Evolutionary conservation across 1,140 invertebrate genomes (phyloP), one percentile per base, ranked within the genome.

Genomic region (Papilio polyxenes): DNA sequence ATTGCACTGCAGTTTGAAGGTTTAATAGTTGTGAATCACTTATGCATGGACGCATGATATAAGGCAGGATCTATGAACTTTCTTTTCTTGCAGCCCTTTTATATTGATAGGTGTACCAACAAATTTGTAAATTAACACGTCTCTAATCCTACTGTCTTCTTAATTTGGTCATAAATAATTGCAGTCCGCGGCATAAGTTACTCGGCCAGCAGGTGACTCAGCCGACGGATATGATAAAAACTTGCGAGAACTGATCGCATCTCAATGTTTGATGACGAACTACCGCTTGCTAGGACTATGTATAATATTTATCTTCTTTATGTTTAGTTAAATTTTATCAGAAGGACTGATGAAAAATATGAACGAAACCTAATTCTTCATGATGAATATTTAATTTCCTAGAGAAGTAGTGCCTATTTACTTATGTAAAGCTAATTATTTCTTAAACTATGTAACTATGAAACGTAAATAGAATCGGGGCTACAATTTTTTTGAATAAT

Each of bases 171-270:
- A 82, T 53, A 62, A 75, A 81, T 74, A 75, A 31, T 74, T 77
- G 81, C 20, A 53, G 49, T 48, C 75, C 15, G 20, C 6, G 56
- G 59, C 2, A 40, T 11, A 48, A 75, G 44, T 82, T 82, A 82
- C 51, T 75, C 69, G 59, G 44, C 37, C 51, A 15, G 40, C 40
- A 44, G 59, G 82, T 90, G 90, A 92, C 59, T 92, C 89, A 92
- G 72, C 40, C 81, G 48, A 84, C 89, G 83, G 84, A 87, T 91
- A 92, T 86, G 90, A 89, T 81, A 83, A 89, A 89, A 91, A 89
- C 86, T 84, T 87, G 82, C 82, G 86, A 90, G 85, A 86, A 85
- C 85, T 81, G 81, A 78, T 62, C 56, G 53, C 76, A 79, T 83
- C 83, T 81, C 82, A 75, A 51, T 77, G 62, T 86, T 82, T 84